Evolutionary conservation across 2,797 vertebrate genomes (phyloP).

Genomic region (Masticophis lateralis): DNA sequence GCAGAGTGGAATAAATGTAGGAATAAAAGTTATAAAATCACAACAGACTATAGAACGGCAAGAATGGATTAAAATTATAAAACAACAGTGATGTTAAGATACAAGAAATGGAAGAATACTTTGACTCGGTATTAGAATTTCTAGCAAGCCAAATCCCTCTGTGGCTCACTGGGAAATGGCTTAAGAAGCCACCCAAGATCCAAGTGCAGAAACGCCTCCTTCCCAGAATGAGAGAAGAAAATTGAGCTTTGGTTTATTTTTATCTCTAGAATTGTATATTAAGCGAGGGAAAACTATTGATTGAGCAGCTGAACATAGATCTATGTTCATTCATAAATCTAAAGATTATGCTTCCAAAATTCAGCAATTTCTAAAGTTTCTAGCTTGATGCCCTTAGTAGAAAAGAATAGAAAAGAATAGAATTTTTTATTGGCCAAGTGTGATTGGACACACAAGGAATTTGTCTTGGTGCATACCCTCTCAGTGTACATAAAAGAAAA

Average conservation of each 20-base stretch:
- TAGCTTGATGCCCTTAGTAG: background rate
- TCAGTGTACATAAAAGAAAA: no score
- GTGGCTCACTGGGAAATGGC: background rate
- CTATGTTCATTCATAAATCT: background rate
- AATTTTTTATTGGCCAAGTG: no score
- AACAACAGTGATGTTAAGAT: background rate
- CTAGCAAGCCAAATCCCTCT: background rate
- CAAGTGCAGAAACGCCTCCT: background rate
- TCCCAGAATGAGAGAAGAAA: background rate
- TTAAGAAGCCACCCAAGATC: background rate
- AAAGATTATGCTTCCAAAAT: background rate
- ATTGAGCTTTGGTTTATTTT: background rate
- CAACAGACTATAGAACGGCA: background rate
- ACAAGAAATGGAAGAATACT: background rate
- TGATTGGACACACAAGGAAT: no score
- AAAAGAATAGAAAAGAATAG: no score
- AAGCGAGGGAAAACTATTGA: background rate
- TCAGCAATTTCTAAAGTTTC: background rate
- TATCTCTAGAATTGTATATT: background rate
- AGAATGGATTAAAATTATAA: background rate
- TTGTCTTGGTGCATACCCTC: no score
- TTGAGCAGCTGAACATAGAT: background rate
- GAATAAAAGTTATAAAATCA: background rate
- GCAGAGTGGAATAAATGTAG: background rate
- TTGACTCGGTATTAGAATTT: background rate